Conservation (phyloP, 1,140 invertebrate species). For the Zaprionus nigranus region DNA sequence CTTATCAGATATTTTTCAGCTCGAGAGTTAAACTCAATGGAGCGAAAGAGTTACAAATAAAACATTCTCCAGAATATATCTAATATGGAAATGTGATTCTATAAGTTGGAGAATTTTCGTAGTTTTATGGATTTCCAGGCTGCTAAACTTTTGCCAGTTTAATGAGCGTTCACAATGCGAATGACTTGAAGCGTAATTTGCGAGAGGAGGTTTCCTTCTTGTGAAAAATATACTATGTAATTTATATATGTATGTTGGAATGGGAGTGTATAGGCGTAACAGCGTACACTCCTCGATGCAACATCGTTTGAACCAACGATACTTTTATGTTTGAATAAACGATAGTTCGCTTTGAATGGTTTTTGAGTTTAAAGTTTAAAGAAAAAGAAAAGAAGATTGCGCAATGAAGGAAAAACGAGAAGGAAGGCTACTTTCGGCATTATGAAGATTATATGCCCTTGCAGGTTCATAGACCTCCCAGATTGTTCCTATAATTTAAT, state of each 20-base stretch:
- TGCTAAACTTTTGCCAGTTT: background rate
- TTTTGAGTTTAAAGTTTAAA: no score
- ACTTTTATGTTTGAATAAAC: background rate
- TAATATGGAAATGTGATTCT: slow-evolving; percentile 29
- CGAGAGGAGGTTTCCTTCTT: background rate
- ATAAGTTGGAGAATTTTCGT: background rate
- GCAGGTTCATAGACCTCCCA: no score
- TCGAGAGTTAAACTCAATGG: slow-evolving; percentile 30
- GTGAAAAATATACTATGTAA: background rate
- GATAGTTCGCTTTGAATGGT: no score
- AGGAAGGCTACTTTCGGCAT: no score
- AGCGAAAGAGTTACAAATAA: slow-evolving; percentile 36
- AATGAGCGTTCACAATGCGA: slow-evolving; percentile 10
- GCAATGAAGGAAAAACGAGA: no score
- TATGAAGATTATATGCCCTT: no score
- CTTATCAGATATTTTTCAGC: slow-evolving; percentile 47
- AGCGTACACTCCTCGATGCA: no score
- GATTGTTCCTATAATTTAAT: no score
- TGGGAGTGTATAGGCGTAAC: no score
- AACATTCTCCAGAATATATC: slow-evolving; percentile 13
- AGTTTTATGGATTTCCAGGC: slow-evolving; percentile 14
- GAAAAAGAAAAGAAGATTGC: no score
- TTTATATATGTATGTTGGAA: no score
- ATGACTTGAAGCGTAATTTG: background rate
- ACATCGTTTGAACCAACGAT: no score